Percentiles rank a stretch among this genome's conserved stretches.
phyloP scores from a whole-genome alignment of 2,888 invertebrate species.

The Erynnis tages region DNA sequence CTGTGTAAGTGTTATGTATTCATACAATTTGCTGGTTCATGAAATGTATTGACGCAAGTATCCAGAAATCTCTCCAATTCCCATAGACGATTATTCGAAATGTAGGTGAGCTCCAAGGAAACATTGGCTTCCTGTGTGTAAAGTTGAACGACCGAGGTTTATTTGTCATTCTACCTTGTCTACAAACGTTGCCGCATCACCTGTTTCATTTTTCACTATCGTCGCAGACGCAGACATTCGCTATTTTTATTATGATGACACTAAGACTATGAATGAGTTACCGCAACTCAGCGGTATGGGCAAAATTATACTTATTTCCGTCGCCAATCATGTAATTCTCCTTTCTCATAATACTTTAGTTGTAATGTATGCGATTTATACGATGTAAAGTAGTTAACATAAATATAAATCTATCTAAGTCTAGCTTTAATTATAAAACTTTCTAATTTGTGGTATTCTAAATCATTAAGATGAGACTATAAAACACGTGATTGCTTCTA shows the following conservation, averaged over 20 bases:
- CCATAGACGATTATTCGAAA: constrained; percentile 6
- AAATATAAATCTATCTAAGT: no score
- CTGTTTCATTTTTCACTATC: constrained; percentile 71
- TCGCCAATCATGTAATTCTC: no score
- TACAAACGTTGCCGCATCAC: constrained; percentile 54
- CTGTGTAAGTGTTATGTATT: constrained; percentile 2
- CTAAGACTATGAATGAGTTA: constrained; percentile 64
- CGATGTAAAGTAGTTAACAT: no score
- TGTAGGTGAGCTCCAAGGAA: constrained; percentile 22
- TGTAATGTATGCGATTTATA: no score
- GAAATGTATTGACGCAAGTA: constrained; percentile 20
- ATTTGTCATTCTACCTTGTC: constrained; percentile 64
- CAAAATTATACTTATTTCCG: constrained; percentile 7
- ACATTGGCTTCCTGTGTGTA: constrained; percentile 27
- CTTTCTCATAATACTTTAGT: no score
- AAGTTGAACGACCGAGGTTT: constrained; percentile 41
- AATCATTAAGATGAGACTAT: no score
- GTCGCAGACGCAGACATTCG: constrained; percentile 49
- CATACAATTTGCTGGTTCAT: constrained; percentile 30
- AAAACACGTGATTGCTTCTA: background rate
- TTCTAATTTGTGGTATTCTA: no score
- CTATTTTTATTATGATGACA: constrained; percentile 58
- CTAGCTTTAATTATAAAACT: no score
- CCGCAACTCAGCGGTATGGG: background rate
- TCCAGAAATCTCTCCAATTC: constrained; percentile 13